phyloP scores from a whole-genome alignment of 2,797 vertebrate species.

The Smutsia gigantea region DNA sequence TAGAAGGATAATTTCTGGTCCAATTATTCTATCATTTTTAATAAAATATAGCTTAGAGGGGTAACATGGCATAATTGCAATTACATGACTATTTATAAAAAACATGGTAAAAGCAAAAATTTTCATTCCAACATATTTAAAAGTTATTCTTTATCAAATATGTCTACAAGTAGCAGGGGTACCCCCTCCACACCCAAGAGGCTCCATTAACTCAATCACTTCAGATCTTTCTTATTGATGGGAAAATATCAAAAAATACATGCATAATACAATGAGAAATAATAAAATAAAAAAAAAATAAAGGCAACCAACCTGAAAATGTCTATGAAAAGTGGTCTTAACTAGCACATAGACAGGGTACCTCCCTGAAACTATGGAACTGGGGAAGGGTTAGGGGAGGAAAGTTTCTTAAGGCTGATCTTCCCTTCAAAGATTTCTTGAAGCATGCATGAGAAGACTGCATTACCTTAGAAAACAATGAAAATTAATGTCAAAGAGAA shows the following conservation, averaged over 20 bases:
- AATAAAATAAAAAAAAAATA: background rate
- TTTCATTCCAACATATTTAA: background rate
- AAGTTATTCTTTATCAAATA: background rate
- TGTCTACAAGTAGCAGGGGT: background rate
- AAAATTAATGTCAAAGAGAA: background rate
- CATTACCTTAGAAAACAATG: background rate
- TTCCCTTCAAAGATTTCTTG: too few species aligned
- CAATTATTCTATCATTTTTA: background rate
- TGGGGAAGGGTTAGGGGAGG: too few species aligned
- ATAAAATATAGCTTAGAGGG: background rate
- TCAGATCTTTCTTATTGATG: background rate
- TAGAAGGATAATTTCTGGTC: background rate
- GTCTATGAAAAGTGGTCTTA: background rate
- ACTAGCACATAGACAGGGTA: background rate
- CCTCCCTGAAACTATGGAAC: fast-evolving
- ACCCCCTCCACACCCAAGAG: too few species aligned
- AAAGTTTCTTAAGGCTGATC: too few species aligned
- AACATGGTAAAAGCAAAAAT: background rate
- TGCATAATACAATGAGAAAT: background rate
- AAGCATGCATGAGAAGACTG: background rate
- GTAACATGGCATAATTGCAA: background rate
- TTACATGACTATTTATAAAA: background rate
- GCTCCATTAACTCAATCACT: background rate
- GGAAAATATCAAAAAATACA: background rate
- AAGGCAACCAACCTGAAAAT: background rate